Base-by-base conservation (phyloP, 2,113 vertebrate genomes). In the Pangasianodon gigas region DNA sequence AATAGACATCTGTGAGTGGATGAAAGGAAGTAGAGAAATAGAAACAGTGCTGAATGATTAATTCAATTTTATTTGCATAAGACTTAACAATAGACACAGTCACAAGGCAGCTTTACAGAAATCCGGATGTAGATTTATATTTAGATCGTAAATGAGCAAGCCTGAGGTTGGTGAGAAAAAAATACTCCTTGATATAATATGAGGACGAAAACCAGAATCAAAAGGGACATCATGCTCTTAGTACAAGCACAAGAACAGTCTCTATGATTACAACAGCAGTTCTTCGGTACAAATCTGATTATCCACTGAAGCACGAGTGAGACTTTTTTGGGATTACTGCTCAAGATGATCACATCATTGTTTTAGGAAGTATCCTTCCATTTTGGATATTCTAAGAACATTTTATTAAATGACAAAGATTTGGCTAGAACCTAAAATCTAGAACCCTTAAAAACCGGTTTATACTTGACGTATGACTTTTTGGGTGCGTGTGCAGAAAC, bases 1-100 rank as follows among this genome's bases (percentile, higher is more conserved):
- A 99, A 94, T 98, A 98, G 54, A 99, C 96, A 52, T 99, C 98
- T 99, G 96, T 0, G 77, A 85, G 87, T 19, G 94, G 3, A 51
- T 24, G 90, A 1, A 1, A 32, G 89, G 41, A 51, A 46, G 84
- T n/a, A 46, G 90, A 71, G 48, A 18, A 54, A 84, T 29, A 79
- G 21, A 44, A 67, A 51, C 44, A 67, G 6, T 14, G 46, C 3
- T 10, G 32, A 51, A 29, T 74, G 16, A 69, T 32, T 51, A 13
- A 79, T 51, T 48, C 11, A 3, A 1, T 79, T 26, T 29, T 11
- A 79, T 48, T 75, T 29, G 18, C 24, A 7, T 9, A 44, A 75
- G 19, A 75, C 19, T 44, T 1, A 71, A 37, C 67, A 71, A 71
- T 16, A 37, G 67, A 69, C 29, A 3, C n/a, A n/a, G 7, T 5